Base-by-base conservation (phyloP, 2,797 vertebrate genomes). In the Coregonus ussuriensis region DNA sequence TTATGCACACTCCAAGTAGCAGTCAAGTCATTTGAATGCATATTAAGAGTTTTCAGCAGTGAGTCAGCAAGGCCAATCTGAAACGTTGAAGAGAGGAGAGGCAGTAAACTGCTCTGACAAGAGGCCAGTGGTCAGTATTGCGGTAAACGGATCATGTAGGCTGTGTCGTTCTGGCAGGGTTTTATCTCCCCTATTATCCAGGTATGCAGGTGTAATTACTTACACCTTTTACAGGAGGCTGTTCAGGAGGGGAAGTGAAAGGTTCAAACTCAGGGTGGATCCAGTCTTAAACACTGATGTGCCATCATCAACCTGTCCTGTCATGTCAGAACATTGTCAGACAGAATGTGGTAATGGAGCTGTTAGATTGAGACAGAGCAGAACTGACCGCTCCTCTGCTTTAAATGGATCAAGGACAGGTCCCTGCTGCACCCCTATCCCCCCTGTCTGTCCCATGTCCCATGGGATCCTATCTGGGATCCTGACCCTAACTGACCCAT, bases 291-390 rank as follows among this genome's bases (percentile, higher is more conserved):
- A 33, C 29, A 67, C 62, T 21, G 66, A 33, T 25, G 53, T 72
- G 37, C 56, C 84, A 68, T 77, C 71, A 66, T 52, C 79, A 18
- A 18, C 3, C 1, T 25, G n/a, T 47, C 47, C 41, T 51, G 47
- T 14, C n/a, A 13, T 41, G 13, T 79, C 73, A 77, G 72, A 47
- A 76, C 70, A 73, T 76, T 76, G 72, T 77, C 71, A 77, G 71
- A 18, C 47, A 77, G 69, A 21, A 35, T 33, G 72, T 9, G 79
- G 72, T 83, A 78, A 82, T 82, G 81, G 59, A 79, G 80, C 79
- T 79, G 71, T 77, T 13, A 71, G 76, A 75, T 47, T 47, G 9
- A 47, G 72, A 71, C 25, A 51, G 53, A 76, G 71, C 51, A 77
- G 41, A 72, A 31, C 71, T 78, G 74, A 84, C 82, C 41, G 70